These are phyloP conservation scores for Chrysolina oricalcia DNA, from an alignment of 2,888 invertebrate genomes.

Conservation along the genomic window DNA sequence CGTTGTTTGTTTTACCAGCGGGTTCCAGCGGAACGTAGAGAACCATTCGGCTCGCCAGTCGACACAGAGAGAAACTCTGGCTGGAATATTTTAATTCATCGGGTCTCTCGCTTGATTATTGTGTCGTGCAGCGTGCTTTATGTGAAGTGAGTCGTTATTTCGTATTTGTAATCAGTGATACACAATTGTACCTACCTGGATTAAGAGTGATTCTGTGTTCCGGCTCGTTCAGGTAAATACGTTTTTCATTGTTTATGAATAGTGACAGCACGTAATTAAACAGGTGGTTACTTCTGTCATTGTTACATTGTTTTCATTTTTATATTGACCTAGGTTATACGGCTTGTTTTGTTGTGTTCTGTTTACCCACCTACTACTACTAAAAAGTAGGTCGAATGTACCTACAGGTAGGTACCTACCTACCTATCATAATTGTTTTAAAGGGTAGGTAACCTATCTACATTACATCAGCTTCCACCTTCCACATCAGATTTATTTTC, in stretches of 20 bases:
- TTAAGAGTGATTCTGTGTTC: background rate
- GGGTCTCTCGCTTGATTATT: background rate
- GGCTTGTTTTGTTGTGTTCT: background rate
- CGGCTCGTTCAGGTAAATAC: background rate
- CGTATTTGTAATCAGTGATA: background rate
- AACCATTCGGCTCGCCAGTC: background rate
- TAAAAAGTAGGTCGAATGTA: too few relatives aligned
- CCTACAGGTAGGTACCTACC: too few relatives aligned
- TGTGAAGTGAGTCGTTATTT: constrained; percentile 15
- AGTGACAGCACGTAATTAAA: background rate
- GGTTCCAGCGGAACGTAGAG: background rate
- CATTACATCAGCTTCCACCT: background rate
- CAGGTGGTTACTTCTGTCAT: background rate
- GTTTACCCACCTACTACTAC: too few relatives aligned
- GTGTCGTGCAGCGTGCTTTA: constrained; percentile 6
- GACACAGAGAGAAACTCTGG: background rate
- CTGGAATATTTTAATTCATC: background rate
- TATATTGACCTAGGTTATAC: background rate
- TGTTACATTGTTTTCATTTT: background rate
- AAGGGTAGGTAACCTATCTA: background rate
- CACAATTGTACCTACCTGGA: background rate
- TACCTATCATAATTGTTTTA: background rate
- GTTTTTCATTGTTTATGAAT: background rate
- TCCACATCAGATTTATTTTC: background rate
- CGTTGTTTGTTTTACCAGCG: constrained; percentile 7